Percentiles rank a stretch among this genome's conserved stretches.
These are phyloP conservation scores for Drosophila bunnanda DNA, from an alignment of 2,888 invertebrate genomes.

Conservation along the genomic window DNA sequence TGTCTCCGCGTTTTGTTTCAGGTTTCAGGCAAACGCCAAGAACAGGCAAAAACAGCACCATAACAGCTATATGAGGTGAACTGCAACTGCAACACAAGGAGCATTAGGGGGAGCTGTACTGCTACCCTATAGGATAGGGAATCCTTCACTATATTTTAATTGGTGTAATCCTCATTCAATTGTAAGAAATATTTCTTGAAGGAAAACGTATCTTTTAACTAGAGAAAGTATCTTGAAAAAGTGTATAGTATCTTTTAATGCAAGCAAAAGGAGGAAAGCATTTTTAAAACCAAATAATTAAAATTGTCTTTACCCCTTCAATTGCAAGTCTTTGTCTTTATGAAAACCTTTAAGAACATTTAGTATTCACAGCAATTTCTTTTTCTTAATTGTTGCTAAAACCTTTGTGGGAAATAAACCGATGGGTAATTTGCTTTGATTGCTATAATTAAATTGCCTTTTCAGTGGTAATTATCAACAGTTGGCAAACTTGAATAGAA, in stretches of 20 bases:
- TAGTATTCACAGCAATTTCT: conserved; percentile 1
- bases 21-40: conserved; percentile 80
- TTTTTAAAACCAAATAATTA: background rate
- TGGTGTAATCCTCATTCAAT: background rate
- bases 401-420: background rate
- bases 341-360: background rate
- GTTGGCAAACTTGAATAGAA: conserved; percentile 15
- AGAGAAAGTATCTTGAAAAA: background rate
- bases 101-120: conserved; percentile 15
- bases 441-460: conserved; percentile 19
- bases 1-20: conserved; percentile 78
- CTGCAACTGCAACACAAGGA: conserved; percentile 27
- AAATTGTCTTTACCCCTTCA: background rate
- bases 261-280: background rate
- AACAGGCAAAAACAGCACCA: conserved; percentile 61
- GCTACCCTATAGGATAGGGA: conserved; percentile 19
- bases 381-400: background rate
- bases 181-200: background rate
- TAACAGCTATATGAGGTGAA: conserved; percentile 40
- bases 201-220: background rate
- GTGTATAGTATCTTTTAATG: background rate
- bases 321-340: no score
- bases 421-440: conserved; percentile 2
- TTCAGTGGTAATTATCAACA: conserved; percentile 7
- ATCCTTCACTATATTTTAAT: background rate